Percentiles rank a stretch among this genome's conserved stretches.
Conservation (phyloP, 2,888 invertebrate genomes). For the Perizoma flavofasciatum region DNA sequence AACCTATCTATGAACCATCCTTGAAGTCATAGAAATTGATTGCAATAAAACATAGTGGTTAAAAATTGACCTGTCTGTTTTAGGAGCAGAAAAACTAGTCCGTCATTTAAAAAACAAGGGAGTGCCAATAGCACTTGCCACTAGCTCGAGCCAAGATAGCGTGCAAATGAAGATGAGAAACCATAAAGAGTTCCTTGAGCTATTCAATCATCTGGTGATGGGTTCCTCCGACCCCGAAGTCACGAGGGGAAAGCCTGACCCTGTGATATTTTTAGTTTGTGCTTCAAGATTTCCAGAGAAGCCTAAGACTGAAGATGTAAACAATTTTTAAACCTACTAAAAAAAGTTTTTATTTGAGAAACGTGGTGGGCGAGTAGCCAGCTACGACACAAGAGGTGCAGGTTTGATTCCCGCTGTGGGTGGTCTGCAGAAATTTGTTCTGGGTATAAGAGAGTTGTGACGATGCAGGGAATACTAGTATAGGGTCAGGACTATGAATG, state of each 20-base stretch:
- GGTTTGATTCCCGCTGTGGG: no score
- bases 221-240: constrained; percentile 94
- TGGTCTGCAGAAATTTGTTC: no score
- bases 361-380: no score
- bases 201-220: constrained; percentile 90
- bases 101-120: constrained; percentile 88
- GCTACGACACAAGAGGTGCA: no score
- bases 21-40: no score
- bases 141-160: constrained; percentile 90
- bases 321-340: neutral
- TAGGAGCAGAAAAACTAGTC: constrained; percentile 90
- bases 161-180: constrained; percentile 87
- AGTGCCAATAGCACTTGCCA: constrained; percentile 93
- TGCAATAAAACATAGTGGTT: no score
- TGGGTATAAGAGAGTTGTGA: no score
- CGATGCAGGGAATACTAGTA: no score
- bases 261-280: constrained; percentile 92
- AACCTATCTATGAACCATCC: no score
- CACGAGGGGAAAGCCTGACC: constrained; percentile 92
- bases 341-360: no score
- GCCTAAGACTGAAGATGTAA: constrained; percentile 84
- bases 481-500: no score
- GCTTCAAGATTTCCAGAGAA: constrained; percentile 88
- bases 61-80: no score
- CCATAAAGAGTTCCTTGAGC: constrained; percentile 85